Conservation (phyloP, 2,113 vertebrate species). For the Notothenia rossii region DNA sequence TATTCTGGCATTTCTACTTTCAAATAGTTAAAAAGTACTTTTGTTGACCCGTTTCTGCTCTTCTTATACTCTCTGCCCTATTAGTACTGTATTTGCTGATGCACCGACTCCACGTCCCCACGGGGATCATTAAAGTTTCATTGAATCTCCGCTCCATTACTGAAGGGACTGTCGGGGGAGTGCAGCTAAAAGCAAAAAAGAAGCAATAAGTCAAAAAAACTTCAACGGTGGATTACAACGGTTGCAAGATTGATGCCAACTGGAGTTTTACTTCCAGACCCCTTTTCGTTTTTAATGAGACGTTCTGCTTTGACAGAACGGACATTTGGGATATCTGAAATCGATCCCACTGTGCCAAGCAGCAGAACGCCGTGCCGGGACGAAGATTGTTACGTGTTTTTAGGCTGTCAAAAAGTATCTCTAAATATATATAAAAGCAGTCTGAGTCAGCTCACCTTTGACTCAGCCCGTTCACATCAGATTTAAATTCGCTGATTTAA, state of each 20-base stretch:
- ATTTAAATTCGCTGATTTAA: conserved; percentile 31
- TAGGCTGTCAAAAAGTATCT: conserved; percentile 13
- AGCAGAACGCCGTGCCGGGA: conserved; percentile 39
- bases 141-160: conserved; percentile 37
- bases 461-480: conserved; percentile 13
- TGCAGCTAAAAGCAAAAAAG: conserved; percentile 27
- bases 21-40: neutral
- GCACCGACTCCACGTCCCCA: conserved; percentile 18
- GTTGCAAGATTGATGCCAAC: conserved; percentile 33
- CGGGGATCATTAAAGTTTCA: conserved; percentile 48
- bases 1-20: too few species aligned
- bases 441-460: conserved; percentile 3
- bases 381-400: conserved; percentile 35
- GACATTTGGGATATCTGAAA: conserved; percentile 48
- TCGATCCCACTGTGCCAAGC: conserved; percentile 52
- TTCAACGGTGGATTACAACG: conserved; percentile 14
- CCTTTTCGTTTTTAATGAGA: conserved; percentile 52
- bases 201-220: conserved; percentile 22
- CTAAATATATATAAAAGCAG: too few species aligned
- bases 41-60: neutral
- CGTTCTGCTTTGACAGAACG: conserved; percentile 31
- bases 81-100: conserved; percentile 39
- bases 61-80: conserved; percentile 17
- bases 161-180: conserved; percentile 1
- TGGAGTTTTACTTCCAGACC: conserved; percentile 30